Percentiles rank a stretch among this genome's conserved stretches.
Evolutionary conservation across 2,888 invertebrate genomes (phyloP).

Genomic region (Chironomus riparius): DNA sequence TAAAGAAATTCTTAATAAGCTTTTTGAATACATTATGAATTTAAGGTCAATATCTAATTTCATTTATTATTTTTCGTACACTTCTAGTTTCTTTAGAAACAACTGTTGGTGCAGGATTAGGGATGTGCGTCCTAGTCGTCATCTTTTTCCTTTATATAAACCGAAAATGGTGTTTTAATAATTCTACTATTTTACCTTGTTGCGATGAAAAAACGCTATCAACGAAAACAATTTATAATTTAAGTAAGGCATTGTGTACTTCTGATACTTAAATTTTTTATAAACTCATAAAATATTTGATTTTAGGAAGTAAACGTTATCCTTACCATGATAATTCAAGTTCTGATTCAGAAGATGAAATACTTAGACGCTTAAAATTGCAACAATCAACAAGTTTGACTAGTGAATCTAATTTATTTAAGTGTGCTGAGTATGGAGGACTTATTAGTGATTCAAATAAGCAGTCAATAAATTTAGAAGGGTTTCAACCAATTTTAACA

Average conservation of each 20-base stretch:
- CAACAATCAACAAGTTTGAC: constrained; percentile 43
- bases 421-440: constrained; percentile 37
- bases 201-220: constrained; percentile 48
- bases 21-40: background rate
- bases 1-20: no score
- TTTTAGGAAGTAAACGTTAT: constrained; percentile 22
- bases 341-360: constrained; percentile 66
- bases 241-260: no score
- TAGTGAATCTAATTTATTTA: constrained; percentile 32
- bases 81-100: constrained; percentile 66
- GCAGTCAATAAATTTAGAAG: constrained; percentile 33
- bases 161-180: constrained; percentile 59
- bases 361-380: constrained; percentile 49
- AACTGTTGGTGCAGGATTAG: constrained; percentile 79
- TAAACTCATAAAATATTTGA: background rate
- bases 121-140: constrained; percentile 70
- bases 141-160: constrained; percentile 81
- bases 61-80: background rate
- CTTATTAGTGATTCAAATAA: constrained; percentile 32
- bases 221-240: constrained; percentile 41
- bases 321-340: constrained; percentile 45
- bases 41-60: background rate
- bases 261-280: no score
- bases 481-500: constrained; percentile 39
- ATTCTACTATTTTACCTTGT: constrained; percentile 52